Percentiles rank a stretch among this genome's conserved stretches.
These are phyloP conservation scores for Sciaenops ocellatus DNA, from an alignment of 2,797 vertebrate species.

Conservation along the genomic window DNA sequence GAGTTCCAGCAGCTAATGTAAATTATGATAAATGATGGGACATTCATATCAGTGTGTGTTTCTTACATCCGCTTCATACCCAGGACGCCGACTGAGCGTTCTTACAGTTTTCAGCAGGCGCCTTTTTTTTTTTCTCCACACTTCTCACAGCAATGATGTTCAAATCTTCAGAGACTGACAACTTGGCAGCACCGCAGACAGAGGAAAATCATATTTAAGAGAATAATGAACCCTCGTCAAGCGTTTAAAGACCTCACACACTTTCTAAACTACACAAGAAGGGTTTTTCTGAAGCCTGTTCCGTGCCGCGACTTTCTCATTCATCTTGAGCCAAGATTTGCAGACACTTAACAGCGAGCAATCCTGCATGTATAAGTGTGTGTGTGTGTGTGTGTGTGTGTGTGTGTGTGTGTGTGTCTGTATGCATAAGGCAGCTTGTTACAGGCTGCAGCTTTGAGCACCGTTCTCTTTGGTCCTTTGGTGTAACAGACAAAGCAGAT, in stretches of 20 bases:
- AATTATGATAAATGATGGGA: neutral
- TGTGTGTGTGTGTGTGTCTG: neutral
- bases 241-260: neutral
- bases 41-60: neutral
- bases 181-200: neutral
- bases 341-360: neutral
- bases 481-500: constrained; percentile 45
- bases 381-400: constrained; percentile 9
- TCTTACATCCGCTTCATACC: neutral
- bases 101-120: neutral
- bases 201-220: neutral
- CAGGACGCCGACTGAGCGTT: neutral
- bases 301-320: neutral
- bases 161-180: neutral
- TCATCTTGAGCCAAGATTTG: constrained; percentile 1
- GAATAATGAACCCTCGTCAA: neutral
- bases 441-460: constrained; percentile 32
- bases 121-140: neutral
- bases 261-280: neutral
- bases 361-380: constrained; percentile 18
- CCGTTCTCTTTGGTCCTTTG: constrained; percentile 9
- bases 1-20: neutral
- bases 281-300: neutral
- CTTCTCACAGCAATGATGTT: neutral
- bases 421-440: constrained; percentile 9